Percentiles rank a stretch among this genome's conserved stretches.
These are phyloP conservation scores for Rhynchomys soricoides DNA, from an alignment of 2,113 vertebrate species.

Conservation along the genomic window DNA sequence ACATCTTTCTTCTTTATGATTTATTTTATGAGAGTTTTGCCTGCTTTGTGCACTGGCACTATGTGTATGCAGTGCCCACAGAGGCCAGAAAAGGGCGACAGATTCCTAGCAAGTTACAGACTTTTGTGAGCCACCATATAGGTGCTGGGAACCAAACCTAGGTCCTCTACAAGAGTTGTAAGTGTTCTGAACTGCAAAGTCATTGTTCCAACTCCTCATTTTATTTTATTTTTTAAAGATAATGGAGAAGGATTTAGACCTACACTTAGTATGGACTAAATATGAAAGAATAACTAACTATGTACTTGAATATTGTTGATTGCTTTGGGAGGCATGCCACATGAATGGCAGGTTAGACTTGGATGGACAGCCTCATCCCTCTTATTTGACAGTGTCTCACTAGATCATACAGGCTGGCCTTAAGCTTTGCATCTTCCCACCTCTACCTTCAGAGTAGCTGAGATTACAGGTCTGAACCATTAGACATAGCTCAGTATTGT, in stretches of 20 bases:
- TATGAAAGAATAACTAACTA: not conserved
- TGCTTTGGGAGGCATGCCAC: not conserved
- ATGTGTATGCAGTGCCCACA: not conserved
- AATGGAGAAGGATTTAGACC: not conserved
- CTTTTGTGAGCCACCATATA: not conserved
- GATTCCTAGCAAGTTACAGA: not conserved
- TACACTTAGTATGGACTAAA: not conserved
- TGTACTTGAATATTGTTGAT: not conserved
- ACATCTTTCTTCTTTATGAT: not conserved
- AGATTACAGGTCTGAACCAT: not conserved
- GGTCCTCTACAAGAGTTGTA: not conserved
- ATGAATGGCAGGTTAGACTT: too few relatives aligned
- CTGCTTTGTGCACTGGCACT: not conserved
- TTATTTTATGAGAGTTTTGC: not conserved
- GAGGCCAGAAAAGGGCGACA: not conserved
- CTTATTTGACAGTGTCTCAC: not conserved
- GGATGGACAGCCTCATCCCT: not conserved
- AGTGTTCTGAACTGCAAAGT: not conserved
- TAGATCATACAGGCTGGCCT: not conserved
- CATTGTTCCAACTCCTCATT: not conserved
- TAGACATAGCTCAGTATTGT: not conserved
- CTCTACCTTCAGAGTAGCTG: not conserved
- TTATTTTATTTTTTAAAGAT: not conserved
- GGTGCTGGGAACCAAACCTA: not conserved
- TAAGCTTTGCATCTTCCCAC: not conserved